phyloP scores from a whole-genome alignment of 2,797 vertebrate genomes.

The Anguilla anguilla region DNA sequence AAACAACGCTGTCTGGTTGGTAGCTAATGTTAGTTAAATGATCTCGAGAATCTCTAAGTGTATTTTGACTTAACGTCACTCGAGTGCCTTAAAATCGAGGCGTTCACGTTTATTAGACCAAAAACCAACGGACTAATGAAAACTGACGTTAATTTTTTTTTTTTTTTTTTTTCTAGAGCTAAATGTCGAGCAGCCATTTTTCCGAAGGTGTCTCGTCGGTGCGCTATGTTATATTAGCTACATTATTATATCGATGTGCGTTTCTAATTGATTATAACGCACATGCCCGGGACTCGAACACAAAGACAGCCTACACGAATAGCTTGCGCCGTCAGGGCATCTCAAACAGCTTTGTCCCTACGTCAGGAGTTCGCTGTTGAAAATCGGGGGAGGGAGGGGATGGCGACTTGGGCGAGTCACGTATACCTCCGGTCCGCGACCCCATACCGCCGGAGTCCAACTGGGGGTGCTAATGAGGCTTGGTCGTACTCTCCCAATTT shows the following conservation, averaged over 20 bases:
- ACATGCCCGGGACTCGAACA: neutral
- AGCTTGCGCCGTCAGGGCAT: neutral
- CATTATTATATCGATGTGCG: neutral
- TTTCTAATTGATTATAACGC: neutral
- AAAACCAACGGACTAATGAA: neutral
- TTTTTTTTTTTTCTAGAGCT: neutral
- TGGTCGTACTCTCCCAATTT: neutral
- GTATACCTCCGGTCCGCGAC: constrained; percentile 7
- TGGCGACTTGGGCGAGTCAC: neutral
- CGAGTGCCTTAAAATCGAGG: neutral
- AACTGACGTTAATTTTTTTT: neutral
- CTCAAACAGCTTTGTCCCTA: neutral
- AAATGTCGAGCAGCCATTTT: constrained; percentile 13
- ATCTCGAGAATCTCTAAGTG: neutral
- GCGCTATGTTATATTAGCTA: neutral
- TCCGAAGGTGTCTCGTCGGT: neutral
- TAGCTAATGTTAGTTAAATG: neutral
- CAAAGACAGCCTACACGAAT: neutral
- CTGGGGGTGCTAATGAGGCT: constrained; percentile 17
- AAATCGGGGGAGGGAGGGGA: neutral
- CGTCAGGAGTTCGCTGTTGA: neutral
- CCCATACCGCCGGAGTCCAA: constrained; percentile 2
- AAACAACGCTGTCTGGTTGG: neutral
- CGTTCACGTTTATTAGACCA: neutral
- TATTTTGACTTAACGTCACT: neutral